Conservation (phyloP, 64 coral and sea anemone genomes). For the Montipora foliosa region DNA sequence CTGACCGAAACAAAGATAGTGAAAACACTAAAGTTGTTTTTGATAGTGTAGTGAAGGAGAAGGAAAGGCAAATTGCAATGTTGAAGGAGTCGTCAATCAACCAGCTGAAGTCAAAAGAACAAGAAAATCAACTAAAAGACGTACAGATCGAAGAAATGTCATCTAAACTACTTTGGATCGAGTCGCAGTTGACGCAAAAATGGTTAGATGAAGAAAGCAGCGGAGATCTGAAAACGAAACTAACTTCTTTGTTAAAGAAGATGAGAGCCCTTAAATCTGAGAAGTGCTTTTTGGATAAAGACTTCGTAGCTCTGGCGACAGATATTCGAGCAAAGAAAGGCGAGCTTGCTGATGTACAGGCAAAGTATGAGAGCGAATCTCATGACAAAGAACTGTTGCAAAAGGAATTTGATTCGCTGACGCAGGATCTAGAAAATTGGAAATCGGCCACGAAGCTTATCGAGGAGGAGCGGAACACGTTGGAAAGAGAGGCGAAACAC, state of each 20-base stretch:
- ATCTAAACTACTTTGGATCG: neutral
- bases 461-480: slow-evolving; percentile 1
- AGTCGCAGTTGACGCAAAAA: slow-evolving; percentile 1
- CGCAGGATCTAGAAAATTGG: slow-evolving; percentile 28
- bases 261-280: slow-evolving; percentile 7
- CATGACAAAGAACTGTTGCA: slow-evolving; percentile 35
- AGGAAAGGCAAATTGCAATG: slow-evolving; percentile 52
- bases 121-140: slow-evolving; percentile 48
- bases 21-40: slow-evolving; percentile 32
- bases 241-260: slow-evolving; percentile 3
- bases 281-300: slow-evolving; percentile 11
- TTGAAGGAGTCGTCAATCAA: slow-evolving; percentile 35
- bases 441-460: slow-evolving; percentile 16
- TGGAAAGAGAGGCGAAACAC: slow-evolving; percentile 18
- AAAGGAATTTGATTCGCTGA: slow-evolving; percentile 34
- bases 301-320: neutral
- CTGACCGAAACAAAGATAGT: slow-evolving; percentile 27
- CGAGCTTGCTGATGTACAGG: slow-evolving; percentile 9
- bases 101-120: neutral
- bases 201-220: neutral
- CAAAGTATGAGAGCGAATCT: slow-evolving; percentile 12
- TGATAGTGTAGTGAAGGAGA: slow-evolving; percentile 32
- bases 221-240: neutral
- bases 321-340: neutral
- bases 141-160: slow-evolving; percentile 30